A percentile compares a stretch with the other conserved stretches of the same genome.
Evolutionary conservation across 2,797 vertebrate species (phyloP).

Genomic region (Propithecus perrieri): DNA sequence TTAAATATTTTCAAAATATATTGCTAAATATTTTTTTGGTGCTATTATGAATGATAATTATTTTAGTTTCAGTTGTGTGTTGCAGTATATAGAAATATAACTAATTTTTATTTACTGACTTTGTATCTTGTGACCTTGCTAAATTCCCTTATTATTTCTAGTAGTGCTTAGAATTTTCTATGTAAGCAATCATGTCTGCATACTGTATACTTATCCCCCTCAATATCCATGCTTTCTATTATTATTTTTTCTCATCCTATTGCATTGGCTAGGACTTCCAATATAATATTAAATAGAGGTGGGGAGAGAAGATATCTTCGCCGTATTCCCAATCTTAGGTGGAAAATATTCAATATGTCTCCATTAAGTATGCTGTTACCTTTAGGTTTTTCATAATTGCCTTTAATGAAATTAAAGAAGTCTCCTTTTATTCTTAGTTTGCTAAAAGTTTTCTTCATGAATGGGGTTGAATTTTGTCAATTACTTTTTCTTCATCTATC

Average conservation of each 20-base stretch:
- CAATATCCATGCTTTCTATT: background rate
- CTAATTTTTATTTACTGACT: background rate
- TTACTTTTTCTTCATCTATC: background rate
- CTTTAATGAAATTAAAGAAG: background rate
- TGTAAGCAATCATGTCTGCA: background rate
- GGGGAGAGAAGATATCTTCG: background rate
- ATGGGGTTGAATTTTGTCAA: background rate
- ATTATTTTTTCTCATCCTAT: background rate
- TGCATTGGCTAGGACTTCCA: background rate
- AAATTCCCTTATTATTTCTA: background rate
- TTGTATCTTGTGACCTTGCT: background rate
- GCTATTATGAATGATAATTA: background rate
- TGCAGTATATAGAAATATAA: background rate
- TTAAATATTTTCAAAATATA: background rate
- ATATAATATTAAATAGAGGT: background rate
- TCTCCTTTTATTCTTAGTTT: background rate
- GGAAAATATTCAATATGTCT: background rate
- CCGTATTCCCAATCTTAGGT: background rate
- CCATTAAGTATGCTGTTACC: background rate
- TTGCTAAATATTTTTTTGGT: background rate
- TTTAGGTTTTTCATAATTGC: background rate
- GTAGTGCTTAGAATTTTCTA: background rate
- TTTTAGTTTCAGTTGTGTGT: slow-evolving; percentile 19
- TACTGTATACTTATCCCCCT: background rate
- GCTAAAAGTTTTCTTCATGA: background rate